phyloP scores from a whole-genome alignment of 2,797 vertebrate genomes.

The Otus scops region DNA sequence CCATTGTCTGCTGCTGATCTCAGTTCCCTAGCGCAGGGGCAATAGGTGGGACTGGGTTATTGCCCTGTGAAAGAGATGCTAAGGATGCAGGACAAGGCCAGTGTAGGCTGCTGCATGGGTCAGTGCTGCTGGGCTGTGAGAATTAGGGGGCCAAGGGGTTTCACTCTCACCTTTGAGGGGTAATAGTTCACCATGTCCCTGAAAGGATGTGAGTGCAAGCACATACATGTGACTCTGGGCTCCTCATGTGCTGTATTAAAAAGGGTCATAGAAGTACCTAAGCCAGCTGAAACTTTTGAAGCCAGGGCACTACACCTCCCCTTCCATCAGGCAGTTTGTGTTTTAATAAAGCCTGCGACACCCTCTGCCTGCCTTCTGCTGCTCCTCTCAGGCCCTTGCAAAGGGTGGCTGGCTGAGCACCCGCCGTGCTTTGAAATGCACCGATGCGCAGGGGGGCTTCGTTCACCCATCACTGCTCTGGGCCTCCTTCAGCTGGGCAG shows the following conservation, averaged over 20 bases:
- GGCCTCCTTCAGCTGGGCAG: not conserved
- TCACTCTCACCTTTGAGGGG: not conserved
- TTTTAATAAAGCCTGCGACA: not conserved
- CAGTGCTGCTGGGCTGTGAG: not conserved
- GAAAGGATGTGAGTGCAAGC: not conserved
- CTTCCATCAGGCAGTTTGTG: fast-evolving
- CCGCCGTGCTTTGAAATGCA: not conserved
- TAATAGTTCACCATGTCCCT: not conserved
- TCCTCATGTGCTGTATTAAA: not conserved
- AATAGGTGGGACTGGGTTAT: not conserved
- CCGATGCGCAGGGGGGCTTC: not conserved
- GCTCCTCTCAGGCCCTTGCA: not conserved
- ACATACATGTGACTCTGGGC: not conserved
- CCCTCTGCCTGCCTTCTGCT: not conserved
- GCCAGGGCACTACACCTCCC: not conserved
- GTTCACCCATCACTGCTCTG: not conserved
- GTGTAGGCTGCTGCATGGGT: not conserved
- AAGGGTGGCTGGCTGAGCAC: fast-evolving
- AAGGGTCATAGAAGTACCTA: not conserved
- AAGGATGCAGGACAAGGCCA: not conserved
- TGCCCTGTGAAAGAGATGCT: fast-evolving
- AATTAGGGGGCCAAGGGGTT: not conserved
- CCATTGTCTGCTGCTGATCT: not conserved
- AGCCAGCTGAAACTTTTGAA: not conserved
- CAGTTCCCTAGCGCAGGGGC: not conserved